Evolutionary conservation across 2,797 vertebrate species (phyloP), one percentile per base, ranked within the genome.

Genomic region (Morelia viridis): DNA sequence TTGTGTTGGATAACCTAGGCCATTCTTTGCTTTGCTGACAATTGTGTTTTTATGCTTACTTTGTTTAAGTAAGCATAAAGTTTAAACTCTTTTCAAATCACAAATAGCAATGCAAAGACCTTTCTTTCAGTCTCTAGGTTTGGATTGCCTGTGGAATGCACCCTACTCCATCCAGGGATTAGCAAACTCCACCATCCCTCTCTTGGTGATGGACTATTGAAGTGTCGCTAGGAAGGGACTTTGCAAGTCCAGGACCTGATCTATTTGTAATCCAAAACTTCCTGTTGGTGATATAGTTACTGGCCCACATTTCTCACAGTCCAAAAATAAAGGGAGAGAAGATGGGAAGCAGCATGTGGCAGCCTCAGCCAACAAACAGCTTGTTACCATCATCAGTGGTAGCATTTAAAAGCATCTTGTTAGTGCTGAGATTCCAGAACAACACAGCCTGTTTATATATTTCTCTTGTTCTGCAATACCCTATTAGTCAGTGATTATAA

Each of bases 231-330:
- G 71, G 91, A 58, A 93, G 91, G 95, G 93, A 93, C 85, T 76
- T 65, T 85, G 89, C 76, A 41, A 89, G 17, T 83, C 93, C 91
- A 86, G 89, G 90, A 89, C 64, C 76, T 94, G 95, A 95, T 95
- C 94, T 92, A 93, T 92, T 64, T 61, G 88, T 57, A 94, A 94
- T 93, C 88, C 71, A 92, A 89, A 94, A 94, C 96, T 97, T 97
- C 97, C 98, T 98, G 98, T 98, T 97, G 98, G 97, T 96, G 98
- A 98, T 98, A 99, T 98, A 98, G 60, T 95, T 94, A 93, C 91
- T 92, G 98, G 98, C 97, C 96, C 98, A 98, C 98, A 95, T 94
- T 95, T 95, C 92, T 95, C 90, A 93, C 90, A 92, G 91, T 91
- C 94, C 92, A 93, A 95, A 96, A 97, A 96, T 96, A 96, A 95